Evolutionary conservation across 2,888 invertebrate genomes (phyloP), one percentile per base, ranked within the genome.

Genomic region (Horisme vitalbata): DNA sequence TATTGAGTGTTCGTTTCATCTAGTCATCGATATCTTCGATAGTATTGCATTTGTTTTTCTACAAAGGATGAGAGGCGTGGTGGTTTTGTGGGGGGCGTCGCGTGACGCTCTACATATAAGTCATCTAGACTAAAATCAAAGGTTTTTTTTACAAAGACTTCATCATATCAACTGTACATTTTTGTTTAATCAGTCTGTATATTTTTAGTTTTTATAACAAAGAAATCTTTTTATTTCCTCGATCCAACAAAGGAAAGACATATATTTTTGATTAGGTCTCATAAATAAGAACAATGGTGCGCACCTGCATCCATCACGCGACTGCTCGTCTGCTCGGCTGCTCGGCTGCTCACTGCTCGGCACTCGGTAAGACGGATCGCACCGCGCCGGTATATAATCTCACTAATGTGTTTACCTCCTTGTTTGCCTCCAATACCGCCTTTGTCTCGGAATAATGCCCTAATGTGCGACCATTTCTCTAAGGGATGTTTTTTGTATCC

Each of bases 401-500:
- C 63, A 49, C 75, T 85, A 83, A 85, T 85, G 84, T 83, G 79
- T 81, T 83, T 82, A 79, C 79, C 74, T 71, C 63, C 61, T 67
- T 77, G 79, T 72, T 77, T 76, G 72, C 79, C 75, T 75, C 63
- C 64, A 61, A 65, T 68, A 66, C 68, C 62, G 65, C 61, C 68
- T 70, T 75, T 73, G 71, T 74, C 73, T 71, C 70, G 58, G 66
- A 68, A 71, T 66, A 69, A 74, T 64, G 71, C 71, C 75, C 65
- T 77, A 71, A 78, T 73, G 63, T 39, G 35, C 57, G 35, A 41
- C 70, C 71, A 76, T 79, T 75, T 71, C 74, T 75, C 71, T 63
- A 53, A 49, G 55, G 55, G 58, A 48, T 45, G 52, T 45, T 63
- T 72, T 72, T 74, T 71, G 21, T 34, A 24, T 37, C 27, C 2